Evolutionary conservation across 2,888 invertebrate genomes (phyloP).

Genomic region (Lottia gigantea): DNA sequence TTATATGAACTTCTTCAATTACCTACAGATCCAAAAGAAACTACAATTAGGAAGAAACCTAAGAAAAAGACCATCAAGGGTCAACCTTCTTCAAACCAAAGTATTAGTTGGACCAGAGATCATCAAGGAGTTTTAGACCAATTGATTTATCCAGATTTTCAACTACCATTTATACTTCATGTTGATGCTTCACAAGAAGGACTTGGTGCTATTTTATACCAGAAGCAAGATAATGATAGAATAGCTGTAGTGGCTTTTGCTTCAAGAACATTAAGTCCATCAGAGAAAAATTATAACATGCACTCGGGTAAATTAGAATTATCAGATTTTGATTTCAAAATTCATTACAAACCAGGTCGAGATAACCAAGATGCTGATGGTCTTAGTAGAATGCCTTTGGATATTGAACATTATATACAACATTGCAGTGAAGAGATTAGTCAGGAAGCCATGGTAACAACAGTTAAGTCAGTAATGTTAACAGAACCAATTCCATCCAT

Average conservation of each 20-base stretch:
- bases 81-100: neutral
- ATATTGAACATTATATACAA: constrained; percentile 20
- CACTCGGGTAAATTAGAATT: constrained; percentile 26
- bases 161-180: constrained; percentile 12
- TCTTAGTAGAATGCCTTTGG: constrained; percentile 27
- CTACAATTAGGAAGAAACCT: no score
- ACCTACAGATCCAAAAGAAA: neutral
- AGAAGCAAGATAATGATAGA: constrained; percentile 16
- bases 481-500: neutral
- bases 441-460: neutral
- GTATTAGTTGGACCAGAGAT: constrained; percentile 1
- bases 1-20: constrained; percentile 20
- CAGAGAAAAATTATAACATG: constrained; percentile 10
- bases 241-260: constrained; percentile 17
- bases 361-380: constrained; percentile 27
- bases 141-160: constrained; percentile 11
- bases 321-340: constrained; percentile 32
- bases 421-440: constrained; percentile 13
- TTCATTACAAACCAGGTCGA: constrained; percentile 30
- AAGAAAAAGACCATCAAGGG: neutral
- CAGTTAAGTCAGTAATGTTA: neutral
- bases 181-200: constrained; percentile 22
- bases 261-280: constrained; percentile 20
- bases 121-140: constrained; percentile 13
- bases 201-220: constrained; percentile 21